Evolutionary conservation across 1,140 invertebrate genomes (phyloP).

Genomic region (Drosophila fuyamai): DNA sequence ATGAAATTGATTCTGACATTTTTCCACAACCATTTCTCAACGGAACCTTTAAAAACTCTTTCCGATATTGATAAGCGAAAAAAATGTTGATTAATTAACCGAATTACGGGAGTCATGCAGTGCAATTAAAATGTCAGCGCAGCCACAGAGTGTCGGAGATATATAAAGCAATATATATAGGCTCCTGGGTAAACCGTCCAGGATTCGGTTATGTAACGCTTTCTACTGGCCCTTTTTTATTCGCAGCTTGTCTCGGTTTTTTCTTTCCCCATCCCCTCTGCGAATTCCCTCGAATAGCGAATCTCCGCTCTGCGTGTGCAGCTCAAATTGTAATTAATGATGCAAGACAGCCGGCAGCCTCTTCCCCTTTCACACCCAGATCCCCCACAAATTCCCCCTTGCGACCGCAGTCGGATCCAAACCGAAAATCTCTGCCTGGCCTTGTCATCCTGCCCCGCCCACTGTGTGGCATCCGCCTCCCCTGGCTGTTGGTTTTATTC

Average conservation of each 20-base stretch:
- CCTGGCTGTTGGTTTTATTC: slow-evolving; percentile 11
- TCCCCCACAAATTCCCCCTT: slow-evolving; percentile 20
- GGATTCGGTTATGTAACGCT: slow-evolving; percentile 51
- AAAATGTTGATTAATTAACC: slow-evolving; percentile 80
- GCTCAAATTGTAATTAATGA: slow-evolving; percentile 83
- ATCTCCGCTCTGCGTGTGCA: slow-evolving; percentile 47
- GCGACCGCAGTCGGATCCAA: slow-evolving; percentile 50
- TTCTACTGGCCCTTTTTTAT: slow-evolving; percentile 20
- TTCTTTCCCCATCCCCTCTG: neutral
- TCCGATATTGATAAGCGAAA: slow-evolving; percentile 45
- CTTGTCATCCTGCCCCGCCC: slow-evolving; percentile 49
- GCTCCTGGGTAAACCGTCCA: slow-evolving; percentile 25
- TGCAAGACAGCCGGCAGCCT: slow-evolving; percentile 66
- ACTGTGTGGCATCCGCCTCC: slow-evolving; percentile 15
- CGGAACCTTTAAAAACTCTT: slow-evolving; percentile 25
- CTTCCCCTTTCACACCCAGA: slow-evolving; percentile 31
- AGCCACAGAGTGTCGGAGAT: slow-evolving; percentile 35
- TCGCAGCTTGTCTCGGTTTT: slow-evolving; percentile 38
- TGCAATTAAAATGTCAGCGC: slow-evolving; percentile 81
- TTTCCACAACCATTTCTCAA: slow-evolving; percentile 5
- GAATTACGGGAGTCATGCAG: slow-evolving; percentile 78
- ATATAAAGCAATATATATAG: slow-evolving; percentile 5
- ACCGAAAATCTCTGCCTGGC: slow-evolving; percentile 56
- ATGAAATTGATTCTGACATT: neutral
- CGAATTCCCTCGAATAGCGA: slow-evolving; percentile 20